Evolutionary conservation across 2,113 vertebrate species (phyloP), one percentile per base, ranked within the genome.

Genomic region (Leptocoma aspasia): DNA sequence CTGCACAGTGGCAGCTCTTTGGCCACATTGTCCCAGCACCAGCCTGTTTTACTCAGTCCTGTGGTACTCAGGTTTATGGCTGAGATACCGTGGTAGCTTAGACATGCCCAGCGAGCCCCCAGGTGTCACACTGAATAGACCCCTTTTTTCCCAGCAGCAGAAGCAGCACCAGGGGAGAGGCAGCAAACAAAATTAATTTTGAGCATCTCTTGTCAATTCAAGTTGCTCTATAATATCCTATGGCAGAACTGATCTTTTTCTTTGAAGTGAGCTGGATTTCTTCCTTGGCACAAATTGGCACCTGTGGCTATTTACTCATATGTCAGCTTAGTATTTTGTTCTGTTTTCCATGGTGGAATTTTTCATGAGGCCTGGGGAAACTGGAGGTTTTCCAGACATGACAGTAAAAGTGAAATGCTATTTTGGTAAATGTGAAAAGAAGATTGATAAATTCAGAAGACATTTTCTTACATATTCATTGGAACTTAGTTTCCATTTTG

Each of bases 281-380:
- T 95, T 66, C 31, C 75, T 76, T 75, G 72, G 61, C 52, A 75
- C 28, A 66, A 92, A 92, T 44, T 73, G 49, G 79, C 15, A 92
- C 75, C 68, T 49, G 64, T 94, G 94, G 92, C 64, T 95, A 59
- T 93, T 95, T 95, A 93, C 87, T 94, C 87, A 31, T 42, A 57
- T 30, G 77, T 76, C 87, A 93, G 86, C 53, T 92, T 76, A 72
- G 86, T 37, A 76, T 86, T 92, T 96, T 76, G 44, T 76, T 92
- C 65, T 78, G 39, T 3, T 80, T 77, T 88, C 64, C n/a, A 13
- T 19, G 47, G 37, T 78, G 65, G 52, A 89, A 93, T 66, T 83
- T 91, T 89, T 90, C 73, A 83, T 49, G 28, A 84, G 64, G 86
- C 54, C 79, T 41, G 49, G 88, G 47, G 88, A 93, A 93, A 93